Conservation (phyloP, 2,113 vertebrate species). For the Mobula hypostoma region DNA sequence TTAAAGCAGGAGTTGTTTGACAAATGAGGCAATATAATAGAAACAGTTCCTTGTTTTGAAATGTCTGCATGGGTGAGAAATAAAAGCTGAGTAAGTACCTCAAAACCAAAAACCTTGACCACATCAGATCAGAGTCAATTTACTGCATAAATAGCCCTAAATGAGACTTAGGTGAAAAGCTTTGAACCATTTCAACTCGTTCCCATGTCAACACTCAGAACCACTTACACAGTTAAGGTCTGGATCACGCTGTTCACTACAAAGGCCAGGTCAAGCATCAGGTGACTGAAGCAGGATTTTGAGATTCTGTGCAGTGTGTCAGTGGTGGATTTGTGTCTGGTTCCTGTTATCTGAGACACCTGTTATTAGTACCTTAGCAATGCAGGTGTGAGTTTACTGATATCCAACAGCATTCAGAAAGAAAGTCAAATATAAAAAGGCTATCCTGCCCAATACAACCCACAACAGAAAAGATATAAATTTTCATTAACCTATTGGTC, state of each 20-base stretch:
- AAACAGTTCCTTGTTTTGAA: background rate
- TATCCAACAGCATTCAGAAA: background rate
- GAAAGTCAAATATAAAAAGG: background rate
- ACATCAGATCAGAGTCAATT: conserved; percentile 25
- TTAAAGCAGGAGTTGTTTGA: background rate
- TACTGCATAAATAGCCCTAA: conserved; percentile 21
- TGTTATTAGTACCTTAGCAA: background rate
- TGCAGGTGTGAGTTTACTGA: background rate
- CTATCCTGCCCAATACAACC: background rate
- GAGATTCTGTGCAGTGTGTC: conserved; percentile 50
- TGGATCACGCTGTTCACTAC: background rate
- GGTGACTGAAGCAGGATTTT: conserved; percentile 40
- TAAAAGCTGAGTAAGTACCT: background rate
- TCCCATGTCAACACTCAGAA: conserved; percentile 14
- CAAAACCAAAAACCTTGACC: conserved; percentile 19
- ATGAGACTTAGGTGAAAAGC: conserved; percentile 20
- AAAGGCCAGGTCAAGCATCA: conserved; percentile 12
- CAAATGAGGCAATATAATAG: background rate
- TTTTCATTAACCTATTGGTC: background rate
- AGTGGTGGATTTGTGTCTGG: conserved; percentile 49
- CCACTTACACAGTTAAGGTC: conserved; percentile 1
- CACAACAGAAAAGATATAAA: background rate
- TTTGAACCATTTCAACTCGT: background rate
- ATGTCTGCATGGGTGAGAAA: background rate
- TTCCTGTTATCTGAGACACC: conserved; percentile 22